Evolutionary conservation across 37 sponge, comb jelly and placozoan species (phyloP).

Genomic region (Aplysina aerophoba): DNA sequence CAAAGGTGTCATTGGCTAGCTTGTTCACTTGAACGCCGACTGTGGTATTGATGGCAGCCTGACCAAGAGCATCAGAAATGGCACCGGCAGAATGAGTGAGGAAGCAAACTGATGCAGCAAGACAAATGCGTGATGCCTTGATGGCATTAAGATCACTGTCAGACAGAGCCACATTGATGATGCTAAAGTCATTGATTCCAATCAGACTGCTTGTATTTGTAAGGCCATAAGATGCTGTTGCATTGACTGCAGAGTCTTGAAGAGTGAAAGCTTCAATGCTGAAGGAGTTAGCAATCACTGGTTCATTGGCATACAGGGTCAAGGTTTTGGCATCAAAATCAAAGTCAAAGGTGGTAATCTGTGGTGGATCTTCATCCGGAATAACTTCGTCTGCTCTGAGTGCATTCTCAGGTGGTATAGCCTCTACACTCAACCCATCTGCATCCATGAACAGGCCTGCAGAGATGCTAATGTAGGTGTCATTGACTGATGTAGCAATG

Average conservation of each 20-base stretch:
- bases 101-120: slow-evolving; percentile 58
- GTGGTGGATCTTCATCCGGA: slow-evolving; percentile 77
- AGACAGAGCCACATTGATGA: slow-evolving; percentile 46
- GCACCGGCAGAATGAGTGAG: slow-evolving; percentile 69
- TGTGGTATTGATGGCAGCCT: slow-evolving; percentile 53
- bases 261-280: slow-evolving; percentile 55
- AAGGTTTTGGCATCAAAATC: slow-evolving; percentile 73
- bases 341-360: slow-evolving; percentile 48
- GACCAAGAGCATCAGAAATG: slow-evolving; percentile 74
- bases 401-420: slow-evolving; percentile 51
- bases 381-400: slow-evolving; percentile 66
- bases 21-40: slow-evolving; percentile 44
- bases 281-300: slow-evolving; percentile 57
- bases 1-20: slow-evolving; percentile 49
- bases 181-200: slow-evolving; percentile 57
- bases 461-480: slow-evolving; percentile 80
- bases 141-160: slow-evolving; percentile 66
- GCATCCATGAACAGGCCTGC: slow-evolving; percentile 65
- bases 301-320: slow-evolving; percentile 66
- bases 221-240: slow-evolving; percentile 61
- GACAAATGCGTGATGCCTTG: slow-evolving; percentile 73
- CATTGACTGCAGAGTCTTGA: slow-evolving; percentile 53
- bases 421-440: slow-evolving; percentile 50
- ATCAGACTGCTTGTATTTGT: slow-evolving; percentile 35
- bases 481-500: slow-evolving; percentile 69